Evolutionary conservation across 2,113 vertebrate species (phyloP).

Genomic region (Plotosus lineatus): DNA sequence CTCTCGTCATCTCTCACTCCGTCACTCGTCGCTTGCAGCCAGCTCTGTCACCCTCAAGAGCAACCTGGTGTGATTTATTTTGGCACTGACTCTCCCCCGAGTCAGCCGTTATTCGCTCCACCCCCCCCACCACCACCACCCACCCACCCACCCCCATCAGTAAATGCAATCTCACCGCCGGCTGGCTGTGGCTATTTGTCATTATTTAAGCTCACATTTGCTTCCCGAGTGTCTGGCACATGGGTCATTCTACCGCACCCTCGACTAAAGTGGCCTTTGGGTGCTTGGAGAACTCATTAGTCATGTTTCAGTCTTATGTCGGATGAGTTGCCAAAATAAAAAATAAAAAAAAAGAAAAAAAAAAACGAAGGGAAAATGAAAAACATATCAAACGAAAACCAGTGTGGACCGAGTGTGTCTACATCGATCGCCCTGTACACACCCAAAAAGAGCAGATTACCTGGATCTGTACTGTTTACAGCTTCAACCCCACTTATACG

Average conservation of each 20-base stretch:
- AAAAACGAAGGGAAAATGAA: background rate
- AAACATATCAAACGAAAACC: slow-evolving; percentile 1
- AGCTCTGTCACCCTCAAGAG: slow-evolving; percentile 57
- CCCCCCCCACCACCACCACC: slow-evolving; percentile 59
- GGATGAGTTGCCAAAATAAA: slow-evolving; percentile 39
- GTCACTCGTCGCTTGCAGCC: background rate
- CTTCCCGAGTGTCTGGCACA: slow-evolving; percentile 55
- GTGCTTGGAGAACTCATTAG: slow-evolving; percentile 62
- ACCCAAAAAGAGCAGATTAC: background rate
- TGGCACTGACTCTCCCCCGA: slow-evolving; percentile 60
- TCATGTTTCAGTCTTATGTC: slow-evolving; percentile 55
- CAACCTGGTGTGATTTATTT: slow-evolving; percentile 67
- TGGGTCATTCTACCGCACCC: slow-evolving; percentile 60
- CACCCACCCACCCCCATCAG: slow-evolving; percentile 63
- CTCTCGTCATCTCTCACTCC: slow-evolving; percentile 29
- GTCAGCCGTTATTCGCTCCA: slow-evolving; percentile 66
- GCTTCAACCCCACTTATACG: background rate
- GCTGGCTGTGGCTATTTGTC: slow-evolving; percentile 66
- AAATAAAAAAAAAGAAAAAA: slow-evolving; percentile 16
- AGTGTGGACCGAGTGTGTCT: background rate
- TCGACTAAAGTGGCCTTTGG: slow-evolving; percentile 59
- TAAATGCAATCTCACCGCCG: slow-evolving; percentile 71
- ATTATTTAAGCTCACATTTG: slow-evolving; percentile 71
- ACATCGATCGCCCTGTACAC: background rate
- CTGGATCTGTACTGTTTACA: background rate